Evolutionary conservation across 2,797 vertebrate genomes (phyloP).

Genomic region (Natrix natrix): DNA sequence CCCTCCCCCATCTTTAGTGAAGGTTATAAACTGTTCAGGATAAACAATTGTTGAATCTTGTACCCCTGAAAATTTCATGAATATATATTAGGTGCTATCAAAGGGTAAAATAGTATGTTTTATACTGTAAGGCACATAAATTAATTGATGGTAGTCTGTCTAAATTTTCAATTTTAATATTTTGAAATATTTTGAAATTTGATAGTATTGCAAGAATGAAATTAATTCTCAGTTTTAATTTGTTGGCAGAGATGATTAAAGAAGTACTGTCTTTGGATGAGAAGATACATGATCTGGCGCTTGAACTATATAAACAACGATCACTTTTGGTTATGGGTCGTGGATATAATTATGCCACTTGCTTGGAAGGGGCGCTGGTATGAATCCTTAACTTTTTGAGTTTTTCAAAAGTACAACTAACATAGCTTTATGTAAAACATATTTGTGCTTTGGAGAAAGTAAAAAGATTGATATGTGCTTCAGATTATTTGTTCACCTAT

Average conservation of each 20-base stretch:
- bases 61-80: not conserved
- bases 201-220: not conserved
- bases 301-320: constrained; percentile 86
- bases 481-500: not conserved
- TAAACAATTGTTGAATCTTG: not conserved
- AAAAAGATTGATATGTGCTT: not conserved
- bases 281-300: constrained; percentile 85
- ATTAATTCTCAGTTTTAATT: constrained; percentile 12
- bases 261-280: constrained; percentile 86
- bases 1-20: not conserved
- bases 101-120: not conserved
- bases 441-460: not conserved
- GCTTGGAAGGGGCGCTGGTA: constrained; percentile 95
- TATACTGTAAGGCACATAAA: not conserved
- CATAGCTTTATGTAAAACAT: not conserved
- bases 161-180: not conserved
- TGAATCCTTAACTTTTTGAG: constrained; percentile 51
- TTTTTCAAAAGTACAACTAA: not conserved
- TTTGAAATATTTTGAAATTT: not conserved
- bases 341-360: constrained; percentile 93
- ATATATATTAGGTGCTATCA: not conserved
- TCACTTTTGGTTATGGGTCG: constrained; percentile 95
- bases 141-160: constrained; percentile 14
- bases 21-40: not conserved
- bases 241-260: constrained; percentile 83